These are phyloP conservation scores for Magallana ariakensis DNA, from an alignment of 1,140 invertebrate species.

Conservation along the genomic window DNA sequence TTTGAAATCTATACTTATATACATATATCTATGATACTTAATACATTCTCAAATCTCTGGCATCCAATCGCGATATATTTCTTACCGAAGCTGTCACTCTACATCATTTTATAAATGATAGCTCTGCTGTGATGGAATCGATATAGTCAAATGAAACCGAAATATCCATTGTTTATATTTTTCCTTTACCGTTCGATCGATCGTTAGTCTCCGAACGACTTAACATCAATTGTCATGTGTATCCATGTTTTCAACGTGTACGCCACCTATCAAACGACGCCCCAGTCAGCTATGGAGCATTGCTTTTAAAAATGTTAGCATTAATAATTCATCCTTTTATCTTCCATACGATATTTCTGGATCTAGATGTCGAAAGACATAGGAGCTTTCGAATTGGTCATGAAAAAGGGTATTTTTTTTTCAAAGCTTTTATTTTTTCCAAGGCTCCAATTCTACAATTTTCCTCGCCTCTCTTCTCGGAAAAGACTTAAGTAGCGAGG, in stretches of 20 bases:
- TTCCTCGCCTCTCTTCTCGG: not conserved
- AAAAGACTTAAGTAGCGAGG: not conserved
- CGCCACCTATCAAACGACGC: conserved; percentile 1
- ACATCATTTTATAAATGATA: conserved; percentile 35
- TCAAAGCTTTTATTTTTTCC: too few species aligned
- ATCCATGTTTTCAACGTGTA: not conserved
- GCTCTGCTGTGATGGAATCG: not conserved
- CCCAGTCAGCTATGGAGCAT: not conserved
- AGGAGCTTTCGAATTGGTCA: too few species aligned
- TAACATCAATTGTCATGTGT: conserved; percentile 25
- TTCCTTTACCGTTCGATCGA: not conserved
- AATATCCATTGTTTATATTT: conserved; percentile 39
- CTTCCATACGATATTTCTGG: not conserved
- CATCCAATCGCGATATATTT: conserved; percentile 4
- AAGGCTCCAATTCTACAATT: not conserved
- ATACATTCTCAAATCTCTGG: not conserved
- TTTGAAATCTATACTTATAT: too few species aligned
- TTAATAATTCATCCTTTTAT: conserved; percentile 14
- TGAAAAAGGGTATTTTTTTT: too few species aligned
- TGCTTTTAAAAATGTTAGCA: conserved; percentile 24
- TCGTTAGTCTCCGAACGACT: not conserved
- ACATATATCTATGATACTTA: not conserved
- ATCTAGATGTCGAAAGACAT: not conserved
- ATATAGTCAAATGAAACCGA: conserved; percentile 25
- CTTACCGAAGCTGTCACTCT: conserved; percentile 4